Evolutionary conservation across 2,113 vertebrate genomes (phyloP).

Genomic region (Lamprologus lemairii): DNA sequence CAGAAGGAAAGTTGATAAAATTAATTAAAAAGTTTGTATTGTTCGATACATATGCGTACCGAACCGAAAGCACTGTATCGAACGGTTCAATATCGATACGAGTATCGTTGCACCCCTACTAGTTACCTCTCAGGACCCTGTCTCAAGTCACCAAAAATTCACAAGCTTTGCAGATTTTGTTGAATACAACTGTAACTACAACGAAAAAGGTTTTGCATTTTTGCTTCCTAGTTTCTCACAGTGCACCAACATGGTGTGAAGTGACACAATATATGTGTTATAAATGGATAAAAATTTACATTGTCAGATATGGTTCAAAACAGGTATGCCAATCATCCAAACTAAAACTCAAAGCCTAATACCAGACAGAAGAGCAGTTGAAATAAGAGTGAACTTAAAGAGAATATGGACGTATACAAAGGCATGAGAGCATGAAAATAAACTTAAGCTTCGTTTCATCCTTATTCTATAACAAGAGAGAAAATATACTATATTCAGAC

Average conservation of each 20-base stretch:
- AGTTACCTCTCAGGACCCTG: neutral
- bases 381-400: neutral
- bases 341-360: neutral
- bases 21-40: too few species aligned
- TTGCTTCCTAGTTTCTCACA: neutral
- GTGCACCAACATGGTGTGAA: neutral
- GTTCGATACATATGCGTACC: too few species aligned
- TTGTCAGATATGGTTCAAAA: neutral
- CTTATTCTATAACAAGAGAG: neutral
- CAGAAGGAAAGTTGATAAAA: too few species aligned
- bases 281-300: neutral
- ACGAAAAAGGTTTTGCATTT: neutral
- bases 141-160: neutral
- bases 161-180: neutral
- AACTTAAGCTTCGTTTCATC: neutral
- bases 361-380: neutral
- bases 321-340: neutral
- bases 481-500: neutral
- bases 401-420: neutral
- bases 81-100: too few species aligned
- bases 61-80: too few species aligned
- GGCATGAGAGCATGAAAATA: neutral
- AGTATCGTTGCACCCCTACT: neutral
- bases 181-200: neutral
- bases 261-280: neutral